These are phyloP conservation scores for Nebria ingens DNA, from an alignment of 1,140 invertebrate species.

Conservation along the genomic window DNA sequence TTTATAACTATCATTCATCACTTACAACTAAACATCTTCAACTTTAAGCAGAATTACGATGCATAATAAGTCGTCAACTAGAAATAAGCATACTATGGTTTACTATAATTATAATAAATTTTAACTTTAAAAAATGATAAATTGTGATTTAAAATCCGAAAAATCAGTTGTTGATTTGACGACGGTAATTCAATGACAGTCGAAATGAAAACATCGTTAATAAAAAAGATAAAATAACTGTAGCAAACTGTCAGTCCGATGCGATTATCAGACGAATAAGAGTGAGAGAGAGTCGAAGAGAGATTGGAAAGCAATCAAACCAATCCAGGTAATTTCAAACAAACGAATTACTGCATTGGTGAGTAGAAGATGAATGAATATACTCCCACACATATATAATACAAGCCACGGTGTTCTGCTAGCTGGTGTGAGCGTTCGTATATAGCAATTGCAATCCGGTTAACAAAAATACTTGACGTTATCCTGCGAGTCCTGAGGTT, in stretches of 20 bases:
- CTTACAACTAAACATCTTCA: too few species aligned
- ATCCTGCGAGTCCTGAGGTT: background rate
- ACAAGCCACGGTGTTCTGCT: background rate
- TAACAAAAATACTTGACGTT: slow-evolving; percentile 6
- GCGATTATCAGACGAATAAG: background rate
- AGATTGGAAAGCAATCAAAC: background rate
- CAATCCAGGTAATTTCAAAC: background rate
- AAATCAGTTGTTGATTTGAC: background rate
- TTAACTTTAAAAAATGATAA: background rate
- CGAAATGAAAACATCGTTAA: background rate
- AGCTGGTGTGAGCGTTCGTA: background rate
- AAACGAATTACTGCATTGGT: background rate
- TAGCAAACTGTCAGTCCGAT: background rate
- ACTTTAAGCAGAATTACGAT: too few species aligned
- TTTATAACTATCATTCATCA: too few species aligned
- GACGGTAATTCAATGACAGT: too few species aligned
- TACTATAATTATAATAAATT: too few species aligned
- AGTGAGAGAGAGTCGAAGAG: background rate
- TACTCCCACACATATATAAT: too few species aligned
- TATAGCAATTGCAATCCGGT: slow-evolving; percentile 9
- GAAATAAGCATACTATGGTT: too few species aligned
- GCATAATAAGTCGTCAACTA: too few species aligned
- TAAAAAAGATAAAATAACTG: too few species aligned
- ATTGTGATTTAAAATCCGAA: background rate
- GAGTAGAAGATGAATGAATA: too few species aligned